Evolutionary conservation across 2,888 invertebrate genomes (phyloP), one percentile per base, ranked within the genome.

Genomic region (Microctonus brassicae): DNA sequence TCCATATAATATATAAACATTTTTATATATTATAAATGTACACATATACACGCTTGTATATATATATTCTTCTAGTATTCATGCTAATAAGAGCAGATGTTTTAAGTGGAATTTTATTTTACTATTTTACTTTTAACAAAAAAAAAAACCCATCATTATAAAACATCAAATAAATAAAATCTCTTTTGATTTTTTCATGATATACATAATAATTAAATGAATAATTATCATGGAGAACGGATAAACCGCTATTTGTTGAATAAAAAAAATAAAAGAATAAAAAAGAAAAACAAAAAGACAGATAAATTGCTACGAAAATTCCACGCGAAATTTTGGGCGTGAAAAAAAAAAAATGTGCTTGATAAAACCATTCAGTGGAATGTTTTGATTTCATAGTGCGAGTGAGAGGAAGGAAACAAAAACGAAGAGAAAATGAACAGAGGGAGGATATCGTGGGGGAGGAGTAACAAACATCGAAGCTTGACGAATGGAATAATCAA

Each of bases 401-500:
- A 33, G 33, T 33, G 33, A 33, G 33, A n/a, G 13, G 11, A 39
- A n/a, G 3, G 39, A 39, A 4, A 39, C 2, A 39, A 4, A 39
- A 13, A 39, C 2, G 13, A 39, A 13, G n/a, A 13, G 2, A 36
- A 11, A 36, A 11, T 9, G 22, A 24, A n/a, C 13, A 11, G 29
- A 24, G 29, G 26, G 13, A 7, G 26, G n/a, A 57, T n/a, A 29
- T 24, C 7, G 29, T n/a, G 29, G 13, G 24, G n/a, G 57, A 29
- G 5, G 13, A 64, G 47, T 33, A 53, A 64, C 64, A 64, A 64
- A 64, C 52, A 64, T 64, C 47, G 64, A 64, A 52, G 64, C 20
- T 64, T 64, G 64, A 64, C 64, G 64, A 64, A 64, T 64, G 52
- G 53, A 53, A 64, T 64, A 64, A 64, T 64, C 53, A 64, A 64